Base-by-base conservation (phyloP, 2,888 invertebrate species). In the Lucinisca nassula region DNA sequence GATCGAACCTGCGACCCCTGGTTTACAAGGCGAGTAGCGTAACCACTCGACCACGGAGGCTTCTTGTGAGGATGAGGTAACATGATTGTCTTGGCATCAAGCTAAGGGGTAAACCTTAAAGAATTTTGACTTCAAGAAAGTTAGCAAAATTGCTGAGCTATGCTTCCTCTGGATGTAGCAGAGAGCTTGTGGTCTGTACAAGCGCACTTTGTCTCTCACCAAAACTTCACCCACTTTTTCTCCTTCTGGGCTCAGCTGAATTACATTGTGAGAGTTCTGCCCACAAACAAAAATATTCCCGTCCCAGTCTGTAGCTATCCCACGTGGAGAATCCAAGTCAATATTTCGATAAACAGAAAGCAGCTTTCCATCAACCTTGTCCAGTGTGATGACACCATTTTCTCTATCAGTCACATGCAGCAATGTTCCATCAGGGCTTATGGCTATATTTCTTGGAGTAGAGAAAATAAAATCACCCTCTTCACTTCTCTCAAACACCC, bases 391-490 rank as follows among this genome's bases (percentile, higher is more conserved):
- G 0, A 90, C 85, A 8, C 87, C 90, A 21, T 81, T 78, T 51
- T 87, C 90, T 37, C 85, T 45, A 76, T 90, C 90, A 17, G 85
- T 90, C 35, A 90, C 87, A 45, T 90, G 90, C 27, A 90, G 61
- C 85, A 87, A 72, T 1, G 85, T 87, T 10, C 90, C 85, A 49
- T 90, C 90, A 10, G 85, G 81, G 35, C 84, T 87, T 32, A 90
- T 40, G 6, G 72, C 84, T 38, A 90, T 58, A 61, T 90, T 87
- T 72, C 87, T 72, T n/a, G 90, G 87, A 14, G 85, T 77, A 17
- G 90, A 78, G 55, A 90, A 90, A 32, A 90, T 87, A 45, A 49
- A 83, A 1, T 51, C 70, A 0, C 84, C 90, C 21, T 85, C 82
- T 14, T 55, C 10, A 21, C 58, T 85, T 37, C 55, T 83, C 55